Evolutionary conservation across 1,140 invertebrate genomes (phyloP).

Genomic region (Campoletis sonorensis): DNA sequence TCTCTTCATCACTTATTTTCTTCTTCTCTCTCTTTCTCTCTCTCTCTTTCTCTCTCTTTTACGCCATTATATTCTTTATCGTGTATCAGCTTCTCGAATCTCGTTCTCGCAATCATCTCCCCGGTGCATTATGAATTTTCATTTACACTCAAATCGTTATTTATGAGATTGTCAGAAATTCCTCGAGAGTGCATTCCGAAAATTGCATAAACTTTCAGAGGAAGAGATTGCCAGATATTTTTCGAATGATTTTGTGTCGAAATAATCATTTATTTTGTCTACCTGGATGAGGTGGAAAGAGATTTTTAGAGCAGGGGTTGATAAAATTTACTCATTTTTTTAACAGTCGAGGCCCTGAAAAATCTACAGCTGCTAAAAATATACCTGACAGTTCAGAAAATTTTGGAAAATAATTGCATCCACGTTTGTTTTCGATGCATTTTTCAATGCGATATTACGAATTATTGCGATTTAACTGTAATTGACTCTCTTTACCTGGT

Average conservation of each 20-base stretch:
- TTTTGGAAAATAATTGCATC: no score
- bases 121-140: slow-evolving; percentile 65
- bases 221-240: not conserved
- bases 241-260: not conserved
- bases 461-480: no score
- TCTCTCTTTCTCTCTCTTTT: not conserved
- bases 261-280: not conserved
- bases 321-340: no score
- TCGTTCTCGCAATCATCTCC: slow-evolving; percentile 1
- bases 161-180: not conserved
- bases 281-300: not conserved
- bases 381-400: no score
- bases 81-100: not conserved
- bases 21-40: slow-evolving; percentile 8
- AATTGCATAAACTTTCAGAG: slow-evolving; percentile 15
- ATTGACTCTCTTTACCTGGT: slow-evolving; percentile 12
- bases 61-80: not conserved
- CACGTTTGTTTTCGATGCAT: no score
- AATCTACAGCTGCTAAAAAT: no score
- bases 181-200: not conserved
- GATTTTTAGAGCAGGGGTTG: not conserved
- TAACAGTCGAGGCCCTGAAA: no score
- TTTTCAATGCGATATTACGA: no score
- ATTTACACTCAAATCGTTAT: slow-evolving; percentile 57
- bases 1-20: not conserved